phyloP scores from a whole-genome alignment of 2,888 invertebrate genomes.

The Scrobipalpa costella region DNA sequence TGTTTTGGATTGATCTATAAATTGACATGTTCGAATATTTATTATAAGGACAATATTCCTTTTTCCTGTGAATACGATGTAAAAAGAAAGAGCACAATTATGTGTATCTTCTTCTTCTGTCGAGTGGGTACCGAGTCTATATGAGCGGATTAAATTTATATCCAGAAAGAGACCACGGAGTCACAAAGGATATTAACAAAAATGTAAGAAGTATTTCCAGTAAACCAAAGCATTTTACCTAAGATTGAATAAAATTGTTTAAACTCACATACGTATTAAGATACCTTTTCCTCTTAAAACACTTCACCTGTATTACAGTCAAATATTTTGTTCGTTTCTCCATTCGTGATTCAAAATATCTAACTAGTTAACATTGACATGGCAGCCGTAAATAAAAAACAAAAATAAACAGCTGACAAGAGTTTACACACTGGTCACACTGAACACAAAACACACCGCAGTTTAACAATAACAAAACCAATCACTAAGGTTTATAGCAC shows the following conservation, averaged over 20 bases:
- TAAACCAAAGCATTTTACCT: no score
- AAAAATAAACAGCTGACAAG: not conserved
- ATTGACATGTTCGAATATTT: not conserved
- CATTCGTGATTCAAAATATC: not conserved
- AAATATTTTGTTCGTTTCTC: not conserved
- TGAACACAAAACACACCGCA: not conserved
- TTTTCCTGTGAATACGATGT: no score
- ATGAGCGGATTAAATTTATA: no score
- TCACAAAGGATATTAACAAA: no score
- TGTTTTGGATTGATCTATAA: not conserved
- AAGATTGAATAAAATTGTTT: not conserved
- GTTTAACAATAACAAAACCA: constrained; percentile 6
- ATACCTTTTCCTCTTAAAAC: not conserved
- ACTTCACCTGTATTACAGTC: not conserved
- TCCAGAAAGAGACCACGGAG: no score
- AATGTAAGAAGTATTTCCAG: no score
- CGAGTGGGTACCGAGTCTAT: no score
- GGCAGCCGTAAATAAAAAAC: not conserved
- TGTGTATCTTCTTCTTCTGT: no score
- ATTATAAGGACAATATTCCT: no score
- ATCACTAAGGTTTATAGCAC: not conserved
- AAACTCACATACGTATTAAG: not conserved
- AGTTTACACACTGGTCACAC: not conserved
- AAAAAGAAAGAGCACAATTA: no score
- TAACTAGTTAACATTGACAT: not conserved